Base-by-base conservation (phyloP, 2,113 vertebrate genomes). In the Ailuropoda melanoleuca region DNA sequence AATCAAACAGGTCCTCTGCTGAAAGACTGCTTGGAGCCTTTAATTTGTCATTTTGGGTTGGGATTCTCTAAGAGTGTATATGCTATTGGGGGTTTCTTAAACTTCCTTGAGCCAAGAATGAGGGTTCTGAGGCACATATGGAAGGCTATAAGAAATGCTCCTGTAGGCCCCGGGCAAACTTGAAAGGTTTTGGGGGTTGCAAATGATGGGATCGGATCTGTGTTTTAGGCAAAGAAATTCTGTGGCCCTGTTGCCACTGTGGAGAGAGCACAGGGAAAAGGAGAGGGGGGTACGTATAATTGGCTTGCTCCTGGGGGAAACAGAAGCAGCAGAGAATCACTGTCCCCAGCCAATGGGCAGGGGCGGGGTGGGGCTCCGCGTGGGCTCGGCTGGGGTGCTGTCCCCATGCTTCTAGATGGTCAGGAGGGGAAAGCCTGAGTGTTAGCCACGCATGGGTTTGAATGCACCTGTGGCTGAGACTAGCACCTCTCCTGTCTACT, bases 301-400 rank as follows among this genome's bases (percentile, higher is more conserved):
- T 29, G 6, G 8, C n/a, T 23, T 8, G 48, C 74, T 86, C 37
- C 46, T 8, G 3, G 74, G 11, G 66, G 37, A 24, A 10, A 43
- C 48, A 9, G 46, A 72, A 72, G 21, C 29, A 3, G 5, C 7
- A 43, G 93, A 92, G 58, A 58, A 82, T 2, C 34, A 66, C 46
- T 56, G 10, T 48, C 50, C 17, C 8, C 0, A 1, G 19, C 58
- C n/a, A 14, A 3, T 8, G 13, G 34, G 34, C 18, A 31, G n/a
- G 10, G 29, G 2, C 0, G 23, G 58, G 3, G 26, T 11, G 15
- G 8, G 13, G 0, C 17, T 48, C 2, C 3, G 58, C 31, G 37
- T 48, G 4, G 34, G 68, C 60, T 34, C 29, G 43, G 43, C n/a
- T 21, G 43, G 43, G 18, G 62, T 46, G 55, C 78, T 64, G 55